Conservation (phyloP, 2,888 invertebrate species). For the Amphipoea oculea region DNA sequence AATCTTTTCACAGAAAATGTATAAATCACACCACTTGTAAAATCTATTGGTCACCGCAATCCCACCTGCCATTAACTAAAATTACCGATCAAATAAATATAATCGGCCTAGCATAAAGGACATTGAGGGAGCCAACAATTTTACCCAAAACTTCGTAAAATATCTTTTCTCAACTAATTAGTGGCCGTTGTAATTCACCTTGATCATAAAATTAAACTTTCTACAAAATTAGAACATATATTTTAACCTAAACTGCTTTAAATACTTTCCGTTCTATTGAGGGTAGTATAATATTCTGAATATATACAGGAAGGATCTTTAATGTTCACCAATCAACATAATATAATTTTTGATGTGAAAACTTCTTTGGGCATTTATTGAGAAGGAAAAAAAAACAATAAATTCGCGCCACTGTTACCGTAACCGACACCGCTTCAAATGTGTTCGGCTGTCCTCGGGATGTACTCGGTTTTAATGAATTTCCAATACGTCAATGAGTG, state of each 20-base stretch:
- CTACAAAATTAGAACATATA: conserved; percentile 48
- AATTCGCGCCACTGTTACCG: too few relatives aligned
- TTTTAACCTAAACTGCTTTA: conserved; percentile 38
- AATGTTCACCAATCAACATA: not conserved
- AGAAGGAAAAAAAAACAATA: too few relatives aligned
- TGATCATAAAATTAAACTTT: conserved; percentile 60
- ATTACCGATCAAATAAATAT: conserved; percentile 46
- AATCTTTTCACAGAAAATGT: too few relatives aligned
- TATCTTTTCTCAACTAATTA: conserved; percentile 52
- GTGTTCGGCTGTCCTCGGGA: too few relatives aligned
- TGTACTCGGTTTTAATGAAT: too few relatives aligned
- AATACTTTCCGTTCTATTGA: conserved; percentile 41
- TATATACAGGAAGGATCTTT: not conserved
- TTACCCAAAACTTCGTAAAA: conserved; percentile 47
- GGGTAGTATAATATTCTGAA: conserved; percentile 29
- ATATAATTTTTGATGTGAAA: not conserved
- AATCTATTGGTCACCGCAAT: not conserved
- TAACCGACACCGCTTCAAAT: too few relatives aligned
- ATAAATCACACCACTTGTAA: too few relatives aligned
- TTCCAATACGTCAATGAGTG: too few relatives aligned
- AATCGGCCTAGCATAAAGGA: conserved; percentile 22
- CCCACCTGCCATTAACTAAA: conserved; percentile 11
- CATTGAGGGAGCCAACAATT: conserved; percentile 12
- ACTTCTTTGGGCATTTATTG: too few relatives aligned
- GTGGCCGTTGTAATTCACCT: conserved; percentile 41